Conservation (phyloP, 2,888 invertebrate species). For the Orthosia gracilis region DNA sequence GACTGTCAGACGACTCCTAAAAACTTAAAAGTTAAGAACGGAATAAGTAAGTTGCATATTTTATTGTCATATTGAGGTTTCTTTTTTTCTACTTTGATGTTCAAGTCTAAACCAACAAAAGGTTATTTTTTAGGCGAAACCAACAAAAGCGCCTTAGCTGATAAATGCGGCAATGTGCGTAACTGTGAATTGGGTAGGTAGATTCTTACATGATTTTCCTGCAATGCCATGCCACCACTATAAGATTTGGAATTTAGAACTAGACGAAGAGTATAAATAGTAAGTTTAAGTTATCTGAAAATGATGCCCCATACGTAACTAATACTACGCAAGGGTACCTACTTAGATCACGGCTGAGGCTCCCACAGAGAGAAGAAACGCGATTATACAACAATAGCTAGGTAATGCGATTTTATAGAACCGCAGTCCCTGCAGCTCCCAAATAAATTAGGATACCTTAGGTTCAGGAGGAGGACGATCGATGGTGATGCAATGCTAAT, state of each 20-base stretch:
- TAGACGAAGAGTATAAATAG: not conserved
- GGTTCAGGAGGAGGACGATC: too few relatives aligned
- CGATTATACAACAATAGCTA: too few relatives aligned
- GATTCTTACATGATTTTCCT: not conserved
- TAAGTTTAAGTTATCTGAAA: not conserved
- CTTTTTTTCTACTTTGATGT: not conserved
- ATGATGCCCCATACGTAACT: not conserved
- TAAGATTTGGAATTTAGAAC: not conserved
- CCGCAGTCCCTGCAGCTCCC: too few relatives aligned
- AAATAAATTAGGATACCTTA: too few relatives aligned
- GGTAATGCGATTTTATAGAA: too few relatives aligned
- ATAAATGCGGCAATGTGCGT: conserved; percentile 16
- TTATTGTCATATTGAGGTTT: not conserved
- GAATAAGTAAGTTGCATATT: too few relatives aligned
- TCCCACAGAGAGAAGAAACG: too few relatives aligned
- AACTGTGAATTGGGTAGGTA: not conserved
- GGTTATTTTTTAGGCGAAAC: not conserved
- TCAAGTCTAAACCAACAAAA: not conserved
- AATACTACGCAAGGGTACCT: too few relatives aligned
- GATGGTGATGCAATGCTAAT: too few relatives aligned
- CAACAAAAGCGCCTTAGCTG: conserved; percentile 9
- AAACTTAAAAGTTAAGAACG: not conserved
- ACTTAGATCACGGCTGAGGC: too few relatives aligned
- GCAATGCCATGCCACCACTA: too few relatives aligned
- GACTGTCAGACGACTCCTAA: too few relatives aligned